Base-by-base conservation (phyloP, 1,140 invertebrate species). In the Polypedilum vanderplanki region DNA sequence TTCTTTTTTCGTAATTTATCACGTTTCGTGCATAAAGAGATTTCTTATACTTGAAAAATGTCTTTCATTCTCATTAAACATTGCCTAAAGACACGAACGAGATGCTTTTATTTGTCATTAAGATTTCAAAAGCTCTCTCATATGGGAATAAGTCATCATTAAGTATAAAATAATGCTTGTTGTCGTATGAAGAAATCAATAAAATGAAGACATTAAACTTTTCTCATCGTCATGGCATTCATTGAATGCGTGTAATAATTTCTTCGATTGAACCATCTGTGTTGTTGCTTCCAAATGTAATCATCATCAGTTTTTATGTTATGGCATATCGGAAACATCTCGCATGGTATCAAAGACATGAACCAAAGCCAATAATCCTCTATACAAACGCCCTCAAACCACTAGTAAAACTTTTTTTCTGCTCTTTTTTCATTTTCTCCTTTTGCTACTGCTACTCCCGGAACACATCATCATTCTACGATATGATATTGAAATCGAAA, bases 271-370 rank as follows among this genome's bases (percentile, higher is more conserved):
- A 57, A 57, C 12, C 46, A 57, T 57, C 46, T 57, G 46, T n/a
- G 46, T 57, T 46, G 8, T 46, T 57, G 12, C n/a, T 57, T 15
- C 7, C 10, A 4, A 15, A 57, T 57, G n/a, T 57, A 57, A 57
- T 57, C 46, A 57, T 57, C 46, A 57, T 57, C 46, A 57, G 46
- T 57, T 57, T 57, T 57, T 57, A 57, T 57, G n/a, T 12, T n/a
- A 57, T 57, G 46, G 12, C 24, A 33, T 57, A 57, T 57, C 46
- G 46, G 46, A 57, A 57, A 57, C n/a, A 57, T 57, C 46, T 57
- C n/a, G 46, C n/a, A 33, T 57, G 46, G 46, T 57, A 33, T 5
- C 24, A 33, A 33, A 33, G 24, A 33, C 24, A 33, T 33, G 46
- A n/a, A 57, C 12, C n/a, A 57, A 57, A 57, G 46, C 46, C 46